Evolutionary conservation across 2,888 invertebrate species (phyloP), one percentile per base, ranked within the genome.

Genomic region (Aporophyla nigra): DNA sequence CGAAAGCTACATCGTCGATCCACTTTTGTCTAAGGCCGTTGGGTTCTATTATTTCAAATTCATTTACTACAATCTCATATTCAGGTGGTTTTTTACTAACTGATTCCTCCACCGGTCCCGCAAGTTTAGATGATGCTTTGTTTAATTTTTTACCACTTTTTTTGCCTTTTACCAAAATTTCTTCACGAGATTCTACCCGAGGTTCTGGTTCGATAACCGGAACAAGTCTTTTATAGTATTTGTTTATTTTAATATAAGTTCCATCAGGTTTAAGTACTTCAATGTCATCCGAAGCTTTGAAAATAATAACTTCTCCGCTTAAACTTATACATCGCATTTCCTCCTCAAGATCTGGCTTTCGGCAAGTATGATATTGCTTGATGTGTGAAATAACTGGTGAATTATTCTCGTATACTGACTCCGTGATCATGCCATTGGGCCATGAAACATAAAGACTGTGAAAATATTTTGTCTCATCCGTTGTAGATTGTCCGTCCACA

Each of bases 391-490:
- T 90, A 69, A 83, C 78, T 21, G 91, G 77, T 4, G 94, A 93
- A 86, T 95, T 94, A 6, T 90, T 80, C 80, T 93, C 92, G 86
- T 96, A 91, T 33, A 96, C 91, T 76, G 91, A 95, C 87, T 96
- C 95, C 14, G 94, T 94, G 14, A 96, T 91, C 53, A 94, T 91
- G 3, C 97, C 97, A 82, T 96, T 96, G 2, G 96, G 96, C 95
- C 96, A 96, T 6, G 96, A 95, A 33, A 96, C 84, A 80, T 86
- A 91, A 58, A 96, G 83, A 2, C 95, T 93, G 88, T 96, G 90
- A 89, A 88, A 95, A 58, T 85, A 86, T 84, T 89, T 90, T 2
- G 83, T 88, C 88, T 93, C 93, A 80, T 87, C 88, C 73, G 7
- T 46, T 51, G 82, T 68, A 54, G 77, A 74, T 85, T 85, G 59